Conservation (phyloP, 2,888 invertebrate species). For the Eupsilia transversa region DNA sequence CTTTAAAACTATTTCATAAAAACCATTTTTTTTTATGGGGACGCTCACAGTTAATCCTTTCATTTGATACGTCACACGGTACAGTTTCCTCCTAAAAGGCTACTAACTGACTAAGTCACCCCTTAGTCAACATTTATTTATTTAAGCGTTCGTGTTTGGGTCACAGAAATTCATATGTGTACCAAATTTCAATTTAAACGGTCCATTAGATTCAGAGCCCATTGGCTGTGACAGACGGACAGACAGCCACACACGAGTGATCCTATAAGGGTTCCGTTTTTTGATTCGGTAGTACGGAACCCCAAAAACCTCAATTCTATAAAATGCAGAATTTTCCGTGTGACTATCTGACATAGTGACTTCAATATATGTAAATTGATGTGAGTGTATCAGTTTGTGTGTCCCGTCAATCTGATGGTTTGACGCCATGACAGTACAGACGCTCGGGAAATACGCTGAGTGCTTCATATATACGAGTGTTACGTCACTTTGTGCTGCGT, state of each 20-base stretch:
- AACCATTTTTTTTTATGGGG: too few relatives aligned
- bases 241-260: too few relatives aligned
- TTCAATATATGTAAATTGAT: constrained; percentile 62
- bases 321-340: constrained; percentile 21
- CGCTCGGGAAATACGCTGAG: constrained; percentile 60
- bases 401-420: constrained; percentile 59
- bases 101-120: too few relatives aligned
- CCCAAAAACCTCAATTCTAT: constrained; percentile 4
- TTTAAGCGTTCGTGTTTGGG: too few relatives aligned
- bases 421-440: constrained; percentile 55
- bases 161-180: too few relatives aligned
- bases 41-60: not conserved
- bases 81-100: too few relatives aligned
- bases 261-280: too few relatives aligned
- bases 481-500: constrained; percentile 46
- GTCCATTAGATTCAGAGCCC: too few relatives aligned
- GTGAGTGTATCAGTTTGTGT: constrained; percentile 57
- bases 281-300: too few relatives aligned
- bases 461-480: constrained; percentile 38
- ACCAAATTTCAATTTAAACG: too few relatives aligned
- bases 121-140: too few relatives aligned
- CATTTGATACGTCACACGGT: not conserved
- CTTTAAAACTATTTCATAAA: not conserved
- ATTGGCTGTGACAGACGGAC: too few relatives aligned
- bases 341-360: constrained; percentile 29